phyloP scores from a whole-genome alignment of 2,113 vertebrate species.

The Speoplatyrhinus poulsoni region DNA sequence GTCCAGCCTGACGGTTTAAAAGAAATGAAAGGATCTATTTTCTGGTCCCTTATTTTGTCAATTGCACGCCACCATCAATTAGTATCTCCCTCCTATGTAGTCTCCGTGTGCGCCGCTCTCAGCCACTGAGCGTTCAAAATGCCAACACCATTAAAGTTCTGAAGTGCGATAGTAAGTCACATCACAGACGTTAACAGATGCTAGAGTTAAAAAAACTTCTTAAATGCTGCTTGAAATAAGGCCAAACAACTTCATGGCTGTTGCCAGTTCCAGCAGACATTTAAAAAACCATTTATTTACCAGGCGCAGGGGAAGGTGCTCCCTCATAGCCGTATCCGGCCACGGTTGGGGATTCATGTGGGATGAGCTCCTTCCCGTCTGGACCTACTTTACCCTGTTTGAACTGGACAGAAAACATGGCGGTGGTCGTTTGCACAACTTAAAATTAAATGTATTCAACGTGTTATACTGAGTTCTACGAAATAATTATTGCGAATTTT shows the following conservation, averaged over 20 bases:
- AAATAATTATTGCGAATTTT: not conserved
- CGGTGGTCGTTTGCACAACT: not conserved
- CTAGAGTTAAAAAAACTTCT: not conserved
- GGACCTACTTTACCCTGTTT: conserved; percentile 98
- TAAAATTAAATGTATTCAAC: not conserved
- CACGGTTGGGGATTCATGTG: conserved; percentile 92
- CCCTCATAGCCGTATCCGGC: conserved; percentile 91
- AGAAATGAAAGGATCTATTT: too few relatives aligned
- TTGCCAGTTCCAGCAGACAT: not conserved
- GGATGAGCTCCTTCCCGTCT: conserved; percentile 94
- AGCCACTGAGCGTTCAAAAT: too few relatives aligned
- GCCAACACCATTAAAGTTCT: too few relatives aligned
- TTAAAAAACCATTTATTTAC: conserved; percentile 65
- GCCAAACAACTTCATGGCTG: not conserved
- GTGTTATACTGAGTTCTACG: too few relatives aligned
- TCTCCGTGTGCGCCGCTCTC: too few relatives aligned
- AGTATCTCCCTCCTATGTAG: too few relatives aligned
- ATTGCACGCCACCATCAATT: too few relatives aligned
- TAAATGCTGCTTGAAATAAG: not conserved
- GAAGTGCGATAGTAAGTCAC: too few relatives aligned
- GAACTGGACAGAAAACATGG: conserved; percentile 75
- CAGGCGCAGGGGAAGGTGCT: conserved; percentile 90
- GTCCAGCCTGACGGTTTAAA: too few relatives aligned
- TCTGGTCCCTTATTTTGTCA: too few relatives aligned
- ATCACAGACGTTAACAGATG: not conserved